These are phyloP conservation scores for Sphenopsis melanotis DNA, from an alignment of 2,797 vertebrate genomes.

Conservation along the genomic window DNA sequence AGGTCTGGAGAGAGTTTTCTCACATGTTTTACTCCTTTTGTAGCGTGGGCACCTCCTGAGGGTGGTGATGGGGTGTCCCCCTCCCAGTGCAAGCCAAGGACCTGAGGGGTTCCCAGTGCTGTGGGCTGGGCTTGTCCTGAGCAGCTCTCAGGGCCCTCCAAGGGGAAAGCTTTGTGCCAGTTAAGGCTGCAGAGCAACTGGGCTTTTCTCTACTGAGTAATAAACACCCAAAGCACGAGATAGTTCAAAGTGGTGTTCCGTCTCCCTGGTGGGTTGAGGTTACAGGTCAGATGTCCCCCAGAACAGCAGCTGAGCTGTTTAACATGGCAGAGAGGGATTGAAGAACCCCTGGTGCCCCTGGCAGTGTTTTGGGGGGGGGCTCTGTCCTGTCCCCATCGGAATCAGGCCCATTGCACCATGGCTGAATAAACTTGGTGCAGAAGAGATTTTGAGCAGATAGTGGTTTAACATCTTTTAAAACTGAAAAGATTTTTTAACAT, in stretches of 20 bases:
- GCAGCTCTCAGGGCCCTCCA: background rate
- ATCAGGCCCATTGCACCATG: background rate
- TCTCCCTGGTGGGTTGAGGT: no score
- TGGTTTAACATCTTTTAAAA: background rate
- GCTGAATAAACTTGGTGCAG: background rate
- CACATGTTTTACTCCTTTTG: accelerated
- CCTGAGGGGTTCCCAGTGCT: background rate
- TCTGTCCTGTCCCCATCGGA: accelerated
- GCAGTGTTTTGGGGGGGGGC: background rate
- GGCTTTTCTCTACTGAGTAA: no score
- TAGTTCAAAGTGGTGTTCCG: no score
- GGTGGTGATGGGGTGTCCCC: background rate
- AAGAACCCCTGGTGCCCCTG: background rate
- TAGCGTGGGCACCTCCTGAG: accelerated
- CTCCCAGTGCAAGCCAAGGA: background rate
- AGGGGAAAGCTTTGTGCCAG: background rate
- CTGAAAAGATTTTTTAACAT: background rate
- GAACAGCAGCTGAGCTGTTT: background rate
- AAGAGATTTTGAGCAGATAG: background rate
- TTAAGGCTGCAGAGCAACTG: no score
- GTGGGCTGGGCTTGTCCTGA: background rate
- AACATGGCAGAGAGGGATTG: background rate
- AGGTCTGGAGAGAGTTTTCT: background rate
- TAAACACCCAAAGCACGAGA: no score
- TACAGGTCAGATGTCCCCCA: no score